phyloP scores from a whole-genome alignment of 2,888 invertebrate genomes.

The Leuctra nigra region DNA sequence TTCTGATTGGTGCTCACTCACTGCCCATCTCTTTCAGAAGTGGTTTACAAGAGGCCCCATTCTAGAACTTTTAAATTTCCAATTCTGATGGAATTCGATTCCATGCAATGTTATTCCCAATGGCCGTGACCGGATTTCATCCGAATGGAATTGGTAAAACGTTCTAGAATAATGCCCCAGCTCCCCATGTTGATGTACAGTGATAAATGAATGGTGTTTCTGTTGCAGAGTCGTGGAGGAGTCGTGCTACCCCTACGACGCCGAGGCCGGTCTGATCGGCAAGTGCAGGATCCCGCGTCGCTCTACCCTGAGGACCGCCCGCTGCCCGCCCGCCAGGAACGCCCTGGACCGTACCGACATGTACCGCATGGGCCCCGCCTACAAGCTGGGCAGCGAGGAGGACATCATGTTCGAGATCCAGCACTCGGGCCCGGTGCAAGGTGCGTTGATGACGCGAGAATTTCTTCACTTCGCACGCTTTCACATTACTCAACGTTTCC shows the following conservation, averaged over 20 bases:
- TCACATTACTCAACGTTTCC: not conserved
- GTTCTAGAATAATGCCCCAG: too few relatives aligned
- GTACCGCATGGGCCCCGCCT: constrained; percentile 58
- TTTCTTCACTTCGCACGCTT: not conserved
- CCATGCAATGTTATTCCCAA: too few relatives aligned
- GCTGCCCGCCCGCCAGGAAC: constrained; percentile 28
- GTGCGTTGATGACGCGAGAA: constrained; percentile 39
- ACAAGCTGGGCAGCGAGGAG: constrained; percentile 62
- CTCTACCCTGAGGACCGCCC: constrained; percentile 31
- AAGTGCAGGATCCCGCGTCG: constrained; percentile 56
- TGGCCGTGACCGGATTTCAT: too few relatives aligned
- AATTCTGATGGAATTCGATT: too few relatives aligned
- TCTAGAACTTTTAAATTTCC: too few relatives aligned
- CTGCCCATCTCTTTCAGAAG: too few relatives aligned
- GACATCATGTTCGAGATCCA: constrained; percentile 91
- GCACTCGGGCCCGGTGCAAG: constrained; percentile 89
- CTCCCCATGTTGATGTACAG: too few relatives aligned
- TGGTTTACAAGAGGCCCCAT: too few relatives aligned
- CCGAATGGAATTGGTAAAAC: too few relatives aligned
- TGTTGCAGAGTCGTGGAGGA: constrained; percentile 71
- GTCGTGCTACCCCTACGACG: constrained; percentile 69
- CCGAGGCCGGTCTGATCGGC: constrained; percentile 52
- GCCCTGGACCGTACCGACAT: constrained; percentile 22
- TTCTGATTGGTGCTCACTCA: too few relatives aligned
- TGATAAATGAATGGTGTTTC: too few relatives aligned